Evolutionary conservation across 2,888 invertebrate genomes (phyloP).

Genomic region (Metopia argyrocephala): DNA sequence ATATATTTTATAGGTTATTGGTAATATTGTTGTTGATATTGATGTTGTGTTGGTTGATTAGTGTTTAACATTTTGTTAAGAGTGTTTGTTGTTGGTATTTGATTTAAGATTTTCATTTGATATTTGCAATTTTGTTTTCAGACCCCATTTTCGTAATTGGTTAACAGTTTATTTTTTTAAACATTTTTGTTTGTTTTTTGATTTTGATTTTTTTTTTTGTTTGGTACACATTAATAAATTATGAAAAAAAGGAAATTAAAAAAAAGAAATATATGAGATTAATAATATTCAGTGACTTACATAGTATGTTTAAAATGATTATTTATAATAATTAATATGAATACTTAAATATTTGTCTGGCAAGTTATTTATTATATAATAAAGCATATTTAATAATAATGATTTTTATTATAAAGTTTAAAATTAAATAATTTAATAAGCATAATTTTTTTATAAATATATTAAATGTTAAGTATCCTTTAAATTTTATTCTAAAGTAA

Average conservation of each 20-base stretch:
- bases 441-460: constrained; percentile 39
- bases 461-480: constrained; percentile 7
- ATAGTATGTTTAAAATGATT: constrained; percentile 47
- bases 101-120: constrained; percentile 55
- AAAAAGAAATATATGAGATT: constrained; percentile 75
- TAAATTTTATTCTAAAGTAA: constrained; percentile 52
- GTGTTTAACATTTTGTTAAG: constrained; percentile 22
- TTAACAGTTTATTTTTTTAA: constrained; percentile 67
- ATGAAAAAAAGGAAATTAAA: constrained; percentile 77
- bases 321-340: constrained; percentile 30
- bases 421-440: constrained; percentile 38
- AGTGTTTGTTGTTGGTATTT: constrained; percentile 49
- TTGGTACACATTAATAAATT: constrained; percentile 77
- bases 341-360: background rate
- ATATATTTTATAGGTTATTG: constrained; percentile 19
- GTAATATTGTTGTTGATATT: background rate
- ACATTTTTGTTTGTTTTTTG: constrained; percentile 9
- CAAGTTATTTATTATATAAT: background rate
- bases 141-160: constrained; percentile 77
- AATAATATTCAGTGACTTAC: constrained; percentile 71
- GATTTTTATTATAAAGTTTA: constrained; percentile 11
- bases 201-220: constrained; percentile 46
- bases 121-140: constrained; percentile 68
- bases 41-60: constrained; percentile 14
- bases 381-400: constrained; percentile 9